phyloP scores from a whole-genome alignment of 2,113 vertebrate genomes.

The Aramus guarauna region DNA sequence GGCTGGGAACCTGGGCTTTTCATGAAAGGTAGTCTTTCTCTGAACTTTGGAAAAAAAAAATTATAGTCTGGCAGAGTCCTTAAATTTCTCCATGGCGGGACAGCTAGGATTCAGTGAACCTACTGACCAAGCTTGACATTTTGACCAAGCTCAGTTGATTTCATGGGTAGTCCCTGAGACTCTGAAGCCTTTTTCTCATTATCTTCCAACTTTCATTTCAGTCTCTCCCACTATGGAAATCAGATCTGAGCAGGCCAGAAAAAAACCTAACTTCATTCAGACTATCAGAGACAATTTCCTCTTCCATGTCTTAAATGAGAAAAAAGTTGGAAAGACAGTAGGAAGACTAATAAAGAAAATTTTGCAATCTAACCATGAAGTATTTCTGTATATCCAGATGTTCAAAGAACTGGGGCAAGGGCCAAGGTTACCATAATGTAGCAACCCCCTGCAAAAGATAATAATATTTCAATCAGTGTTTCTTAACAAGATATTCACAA shows the following conservation, averaged over 20 bases:
- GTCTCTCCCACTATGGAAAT: not conserved
- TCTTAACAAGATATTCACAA: conserved; percentile 11
- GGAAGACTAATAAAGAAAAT: not conserved
- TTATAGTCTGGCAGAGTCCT: not conserved
- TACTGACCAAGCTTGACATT: not conserved
- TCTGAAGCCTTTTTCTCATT: not conserved
- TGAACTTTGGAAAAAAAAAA: not conserved
- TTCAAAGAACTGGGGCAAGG: conserved; percentile 1
- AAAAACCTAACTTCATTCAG: not conserved
- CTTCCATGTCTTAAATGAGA: not conserved
- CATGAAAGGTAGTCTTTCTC: not conserved
- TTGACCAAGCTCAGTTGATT: not conserved
- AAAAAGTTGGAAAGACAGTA: not conserved
- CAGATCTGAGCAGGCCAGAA: not conserved
- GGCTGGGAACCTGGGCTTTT: not conserved
- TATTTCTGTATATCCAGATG: not conserved
- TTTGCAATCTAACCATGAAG: not conserved
- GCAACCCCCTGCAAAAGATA: not conserved
- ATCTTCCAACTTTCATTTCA: not conserved
- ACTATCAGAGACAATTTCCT: not conserved
- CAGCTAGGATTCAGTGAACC: not conserved
- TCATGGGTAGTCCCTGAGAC: not conserved
- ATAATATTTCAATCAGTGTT: conserved; percentile 28
- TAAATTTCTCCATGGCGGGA: not conserved
- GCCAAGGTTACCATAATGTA: not conserved